Evolutionary conservation across 2,888 invertebrate species (phyloP).

Genomic region (Entomobrya multifasciata): DNA sequence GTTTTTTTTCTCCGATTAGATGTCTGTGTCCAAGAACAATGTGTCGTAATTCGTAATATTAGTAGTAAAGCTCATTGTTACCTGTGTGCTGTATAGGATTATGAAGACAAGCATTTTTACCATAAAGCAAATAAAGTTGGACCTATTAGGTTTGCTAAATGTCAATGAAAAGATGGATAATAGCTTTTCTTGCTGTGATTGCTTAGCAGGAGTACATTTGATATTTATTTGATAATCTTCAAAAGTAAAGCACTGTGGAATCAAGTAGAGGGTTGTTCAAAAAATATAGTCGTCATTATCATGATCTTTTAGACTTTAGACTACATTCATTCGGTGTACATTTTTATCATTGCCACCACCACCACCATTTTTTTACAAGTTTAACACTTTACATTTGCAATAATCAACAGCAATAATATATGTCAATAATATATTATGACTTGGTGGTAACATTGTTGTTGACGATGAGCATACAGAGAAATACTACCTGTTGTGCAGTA

Average conservation of each 20-base stretch:
- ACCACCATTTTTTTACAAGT: not conserved
- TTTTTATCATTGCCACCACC: not conserved
- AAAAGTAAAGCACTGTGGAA: not conserved
- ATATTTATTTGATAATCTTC: conserved; percentile 44
- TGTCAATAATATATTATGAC: conserved; percentile 43
- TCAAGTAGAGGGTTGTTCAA: not conserved
- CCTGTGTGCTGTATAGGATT: not conserved
- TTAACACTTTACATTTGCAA: conserved; percentile 6
- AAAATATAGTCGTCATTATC: not conserved
- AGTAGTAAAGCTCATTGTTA: not conserved
- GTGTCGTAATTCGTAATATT: not conserved
- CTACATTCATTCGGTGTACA: not conserved
- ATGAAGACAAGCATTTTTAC: not conserved
- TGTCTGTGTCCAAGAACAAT: conserved; percentile 4
- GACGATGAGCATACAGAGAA: not conserved
- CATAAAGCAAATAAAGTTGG: conserved; percentile 18
- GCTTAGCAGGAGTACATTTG: conserved; percentile 54
- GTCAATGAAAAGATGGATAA: conserved; percentile 62
- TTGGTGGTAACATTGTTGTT: conserved; percentile 38
- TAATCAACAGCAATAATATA: conserved; percentile 43
- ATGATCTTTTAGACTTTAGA: too few species aligned
- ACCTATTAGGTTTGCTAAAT: not conserved
- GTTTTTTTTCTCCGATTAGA: conserved; percentile 14
- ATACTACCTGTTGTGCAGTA: conserved; percentile 42
- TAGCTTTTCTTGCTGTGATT: conserved; percentile 57